Evolutionary conservation across 2,113 vertebrate genomes (phyloP), one percentile per base, ranked within the genome.

Genomic region (Percopsis transmontana): DNA sequence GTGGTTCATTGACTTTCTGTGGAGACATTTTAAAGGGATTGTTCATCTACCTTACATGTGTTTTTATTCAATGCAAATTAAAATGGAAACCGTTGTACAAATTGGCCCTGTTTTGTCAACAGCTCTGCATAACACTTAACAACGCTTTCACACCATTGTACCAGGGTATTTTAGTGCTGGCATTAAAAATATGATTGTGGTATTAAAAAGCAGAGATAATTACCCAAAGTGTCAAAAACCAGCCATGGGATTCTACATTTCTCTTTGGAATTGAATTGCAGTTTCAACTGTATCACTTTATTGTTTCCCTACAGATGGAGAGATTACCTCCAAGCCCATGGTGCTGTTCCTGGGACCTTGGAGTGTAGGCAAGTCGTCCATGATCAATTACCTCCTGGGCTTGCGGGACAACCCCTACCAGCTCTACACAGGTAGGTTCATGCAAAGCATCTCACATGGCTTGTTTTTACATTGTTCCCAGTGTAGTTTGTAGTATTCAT

Each of bases 261-360:
- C 23, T 8, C 15, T 62, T 16, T 18, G 45, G 53, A 4, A 33
- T 24, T 45, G 15, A 12, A 19, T 15, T 68, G 68, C 76, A 74
- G 72, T 80, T 84, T 63, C 53, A 65, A 59, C 69, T 54, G 19
- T 3, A 48, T 19, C 72, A 10, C 7, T 48, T 21, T 23, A 56
- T 47, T 33, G 16, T 80, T 67, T 6, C 15, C 47, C 68, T 13
- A 48, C 90, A 99, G 97, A 99, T 91, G 96, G 96, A 77, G 97
- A 99, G 88, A 99, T 99, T 69, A 96, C 96, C 48, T 98, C 97
- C 83, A 99, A 99, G 85, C 97, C 97, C 5, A 96, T 99, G 96
- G 96, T 98, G 80, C 89, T 99, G 54, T 99, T 99, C 87, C 91
- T 99, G 88, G 97, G 97, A 83, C 97, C 97, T 2, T 99, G 97